Evolutionary conservation across 1,140 invertebrate species (phyloP).

Genomic region (Heliconius melpomene): DNA sequence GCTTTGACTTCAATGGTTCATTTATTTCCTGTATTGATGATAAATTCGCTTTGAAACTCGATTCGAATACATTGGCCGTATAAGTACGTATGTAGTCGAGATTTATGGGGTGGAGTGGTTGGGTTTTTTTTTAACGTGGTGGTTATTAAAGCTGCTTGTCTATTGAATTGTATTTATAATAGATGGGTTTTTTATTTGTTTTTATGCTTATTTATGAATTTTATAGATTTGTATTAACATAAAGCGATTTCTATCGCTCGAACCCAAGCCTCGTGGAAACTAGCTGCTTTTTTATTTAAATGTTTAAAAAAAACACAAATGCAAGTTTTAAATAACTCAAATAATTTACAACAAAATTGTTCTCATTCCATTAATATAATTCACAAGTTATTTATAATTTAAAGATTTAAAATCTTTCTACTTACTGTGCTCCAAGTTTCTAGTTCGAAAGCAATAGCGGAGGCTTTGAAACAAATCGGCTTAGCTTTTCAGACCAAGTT

Average conservation of each 20-base stretch:
- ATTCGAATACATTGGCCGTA: constrained; percentile 2
- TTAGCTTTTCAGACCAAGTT: constrained; percentile 18
- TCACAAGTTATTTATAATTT: background rate
- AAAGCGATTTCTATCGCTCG: no score
- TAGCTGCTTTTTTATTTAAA: no score
- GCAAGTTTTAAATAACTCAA: no score
- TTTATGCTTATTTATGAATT: background rate
- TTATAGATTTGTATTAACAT: background rate
- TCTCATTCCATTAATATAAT: background rate
- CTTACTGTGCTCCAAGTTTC: background rate
- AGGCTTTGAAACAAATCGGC: constrained; percentile 19
- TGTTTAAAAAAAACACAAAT: no score
- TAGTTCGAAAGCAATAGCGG: constrained; percentile 2
- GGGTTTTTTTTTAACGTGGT: background rate
- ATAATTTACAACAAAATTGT: no score
- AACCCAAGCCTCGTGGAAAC: no score
- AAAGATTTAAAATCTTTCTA: background rate
- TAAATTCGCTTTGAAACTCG: constrained; percentile 26
- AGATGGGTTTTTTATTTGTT: background rate
- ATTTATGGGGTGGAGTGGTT: background rate
- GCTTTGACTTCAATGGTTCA: constrained; percentile 32
- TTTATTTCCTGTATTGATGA: constrained; percentile 31
- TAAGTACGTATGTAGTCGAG: background rate
- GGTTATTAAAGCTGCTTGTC: background rate
- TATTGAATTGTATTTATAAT: background rate